These are phyloP conservation scores for Drosophila algonquin DNA, from an alignment of 2,888 invertebrate species.

Conservation along the genomic window DNA sequence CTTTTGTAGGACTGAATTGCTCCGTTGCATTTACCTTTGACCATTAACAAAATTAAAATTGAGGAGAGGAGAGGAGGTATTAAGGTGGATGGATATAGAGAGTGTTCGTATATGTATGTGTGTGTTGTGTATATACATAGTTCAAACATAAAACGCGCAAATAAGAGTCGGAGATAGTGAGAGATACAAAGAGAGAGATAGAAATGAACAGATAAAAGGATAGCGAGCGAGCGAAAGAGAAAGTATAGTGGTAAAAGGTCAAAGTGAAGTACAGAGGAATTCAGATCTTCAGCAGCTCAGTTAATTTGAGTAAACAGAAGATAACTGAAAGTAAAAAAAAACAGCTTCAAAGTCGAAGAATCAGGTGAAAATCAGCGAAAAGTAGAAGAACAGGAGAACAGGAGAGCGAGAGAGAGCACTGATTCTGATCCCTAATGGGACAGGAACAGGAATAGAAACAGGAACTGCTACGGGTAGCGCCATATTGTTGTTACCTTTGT, in stretches of 20 bases:
- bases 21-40: slow-evolving; percentile 64
- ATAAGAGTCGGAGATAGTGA: not conserved
- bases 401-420: not conserved
- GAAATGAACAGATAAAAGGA: slow-evolving; percentile 2
- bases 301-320: not conserved
- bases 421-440: not conserved
- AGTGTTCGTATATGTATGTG: not conserved
- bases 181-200: slow-evolving; percentile 2
- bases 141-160: not conserved
- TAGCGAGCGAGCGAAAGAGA: slow-evolving; percentile 7
- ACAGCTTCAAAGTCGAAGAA: not conserved
- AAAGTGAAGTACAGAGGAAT: not conserved
- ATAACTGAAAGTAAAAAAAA: not conserved
- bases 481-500: slow-evolving; percentile 81
- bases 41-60: slow-evolving; percentile 11
- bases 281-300: not conserved
- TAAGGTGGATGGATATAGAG: slow-evolving; percentile 4
- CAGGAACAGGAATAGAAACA: not conserved
- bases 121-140: not conserved
- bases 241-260: not conserved
- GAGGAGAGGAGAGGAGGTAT: not conserved
- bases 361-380: not conserved
- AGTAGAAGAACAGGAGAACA: not conserved
- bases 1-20: slow-evolving; percentile 81
- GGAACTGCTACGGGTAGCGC: not conserved